Base-by-base conservation (phyloP, 2,113 vertebrate species). In the Ciconia boyciana region DNA sequence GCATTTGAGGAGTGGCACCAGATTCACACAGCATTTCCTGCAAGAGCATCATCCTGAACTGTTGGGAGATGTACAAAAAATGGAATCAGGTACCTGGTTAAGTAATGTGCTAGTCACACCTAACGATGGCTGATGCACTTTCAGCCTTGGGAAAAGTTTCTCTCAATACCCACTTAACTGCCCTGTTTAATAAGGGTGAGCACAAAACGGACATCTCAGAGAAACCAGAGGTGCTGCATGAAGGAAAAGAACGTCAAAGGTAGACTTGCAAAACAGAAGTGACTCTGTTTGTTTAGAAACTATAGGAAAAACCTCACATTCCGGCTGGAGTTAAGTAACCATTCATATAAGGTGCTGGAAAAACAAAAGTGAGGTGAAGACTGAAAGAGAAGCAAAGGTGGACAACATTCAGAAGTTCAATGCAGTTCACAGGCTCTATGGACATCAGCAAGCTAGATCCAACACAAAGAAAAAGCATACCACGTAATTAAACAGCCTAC, bases 121-220 rank as follows among this genome's bases (percentile, higher is more conserved):
- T 76, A 32, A 52, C 0, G 2, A 32, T 2, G 16, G 32, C 11
- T 55, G 34, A 25, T 15, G 32, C 6, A 25, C 8, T 74, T 74
- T 15, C 18, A 28, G 18, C 11, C 36, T 24, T 16, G 41, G 44
- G 28, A 57, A 55, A 46, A 52, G 24, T 14, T 80, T 54, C 22
- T 60, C 22, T 71, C 7, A 22, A 14, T 11, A 48, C 6, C 8
- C 41, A 3, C 2, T 1, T 6, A 64, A 49, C 26, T 24, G 26
- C 26, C 9, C 11, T 3, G 1, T 61, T 68, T 51, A 64, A 48
- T 0, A 0, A 85, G 13, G 16, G 16, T 44, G 80, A 70, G 21
- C 4, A 31, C 11, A 44, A 74, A 76, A 25, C 7, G 12, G n/a
- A 8, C 12, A 32, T 39, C 22, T 54, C 7, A 2, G 43, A 41